These are phyloP conservation scores for Drosophila mayri DNA, from an alignment of 1,140 invertebrate species.

Conservation along the genomic window DNA sequence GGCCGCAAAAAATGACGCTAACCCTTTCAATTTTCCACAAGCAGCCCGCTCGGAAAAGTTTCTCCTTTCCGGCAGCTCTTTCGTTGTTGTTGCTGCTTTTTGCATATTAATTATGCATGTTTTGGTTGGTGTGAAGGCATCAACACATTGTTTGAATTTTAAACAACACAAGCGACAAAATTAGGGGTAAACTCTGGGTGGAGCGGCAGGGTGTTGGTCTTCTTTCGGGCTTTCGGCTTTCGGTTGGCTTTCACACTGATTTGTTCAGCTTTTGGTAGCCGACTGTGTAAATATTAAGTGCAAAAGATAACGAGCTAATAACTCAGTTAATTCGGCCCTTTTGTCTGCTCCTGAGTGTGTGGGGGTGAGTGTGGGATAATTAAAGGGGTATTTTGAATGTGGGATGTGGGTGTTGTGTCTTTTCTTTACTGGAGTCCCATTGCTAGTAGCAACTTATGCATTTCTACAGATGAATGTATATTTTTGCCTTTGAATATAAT, in stretches of 20 bases:
- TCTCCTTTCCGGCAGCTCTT: constrained; percentile 35
- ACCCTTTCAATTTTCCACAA: constrained; percentile 78
- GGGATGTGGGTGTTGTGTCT: neutral
- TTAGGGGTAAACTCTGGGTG: constrained; percentile 41
- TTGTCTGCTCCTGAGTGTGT: constrained; percentile 7
- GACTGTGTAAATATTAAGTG: constrained; percentile 80
- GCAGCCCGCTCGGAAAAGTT: constrained; percentile 63
- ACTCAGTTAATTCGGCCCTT: constrained; percentile 61
- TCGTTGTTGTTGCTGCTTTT: constrained; percentile 64
- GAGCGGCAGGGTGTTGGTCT: neutral
- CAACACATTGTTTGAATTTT: constrained; percentile 84
- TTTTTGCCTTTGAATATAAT: neutral
- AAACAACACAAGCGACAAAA: constrained; percentile 69
- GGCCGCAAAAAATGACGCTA: constrained; percentile 63
- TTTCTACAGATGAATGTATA: neutral
- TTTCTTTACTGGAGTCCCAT: neutral
- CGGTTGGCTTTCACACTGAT: constrained; percentile 35
- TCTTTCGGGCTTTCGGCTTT: constrained; percentile 14
- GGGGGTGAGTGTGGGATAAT: neutral
- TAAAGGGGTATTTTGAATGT: neutral
- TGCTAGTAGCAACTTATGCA: neutral
- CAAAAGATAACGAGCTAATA: constrained; percentile 81
- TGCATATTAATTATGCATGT: constrained; percentile 85
- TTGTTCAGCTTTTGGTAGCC: constrained; percentile 47
- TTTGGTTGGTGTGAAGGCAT: constrained; percentile 83